Base-by-base conservation (phyloP, 2,888 invertebrate genomes). In the Napeogenes inachia region DNA sequence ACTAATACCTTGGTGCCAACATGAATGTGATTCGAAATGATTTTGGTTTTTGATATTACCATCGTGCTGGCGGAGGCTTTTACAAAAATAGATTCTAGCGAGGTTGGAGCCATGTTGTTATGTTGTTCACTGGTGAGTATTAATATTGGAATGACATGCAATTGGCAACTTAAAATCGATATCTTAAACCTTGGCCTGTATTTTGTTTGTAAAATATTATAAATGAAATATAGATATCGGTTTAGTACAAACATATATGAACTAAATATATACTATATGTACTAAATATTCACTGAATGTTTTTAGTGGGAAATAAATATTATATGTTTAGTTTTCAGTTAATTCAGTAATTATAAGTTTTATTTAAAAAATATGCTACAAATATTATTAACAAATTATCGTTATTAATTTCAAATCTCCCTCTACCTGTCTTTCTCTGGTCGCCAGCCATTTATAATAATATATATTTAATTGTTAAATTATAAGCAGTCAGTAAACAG, bases 91-190 rank as follows among this genome's bases (percentile, higher is more conserved):
- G 60, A 62, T 63, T 67, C 57, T 47, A 38, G 21, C 54, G 50
- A 50, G 50, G 3, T 50, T 30, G 30, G 30, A 38, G 53, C n/a
- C 47, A 58, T 55, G 57, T 59, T 56, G 59, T 61, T 59, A 60
- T 33, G 54, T 45, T 32, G 12, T 13, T 21, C 30, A 55, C 47
- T 53, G 53, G 46, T 21, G 50, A 56, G 56, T 61, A 56, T 67
- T 61, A 62, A 63, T 60, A 63, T 57, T 57, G 45, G 57, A 61
- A 56, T 57, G 56, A 60, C 56, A 63, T 63, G 63, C 65, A 62
- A 60, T 58, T 58, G 50, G 59, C 35, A 58, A 50, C 56, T 61
- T 58, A 46, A 60, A 65, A 65, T 63, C 65, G 55, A 67, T 63
- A 63, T 30, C 30, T 50, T 30, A 30, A n/a, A 8, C 50, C 30